phyloP scores from a whole-genome alignment of 2,888 invertebrate species.

The Flexamia atlantica region DNA sequence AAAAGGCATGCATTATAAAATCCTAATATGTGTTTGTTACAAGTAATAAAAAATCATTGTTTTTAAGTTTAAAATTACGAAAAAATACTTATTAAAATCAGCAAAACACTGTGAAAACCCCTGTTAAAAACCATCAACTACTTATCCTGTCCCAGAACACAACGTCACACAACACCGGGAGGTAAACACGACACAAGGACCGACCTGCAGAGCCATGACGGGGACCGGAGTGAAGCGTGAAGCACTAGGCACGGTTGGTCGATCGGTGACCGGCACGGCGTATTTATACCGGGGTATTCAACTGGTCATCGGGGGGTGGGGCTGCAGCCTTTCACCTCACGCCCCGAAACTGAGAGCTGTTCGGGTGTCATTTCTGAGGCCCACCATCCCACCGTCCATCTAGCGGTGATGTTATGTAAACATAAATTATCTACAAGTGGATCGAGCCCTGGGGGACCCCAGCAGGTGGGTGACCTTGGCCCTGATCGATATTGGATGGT shows the following conservation, averaged over 20 bases:
- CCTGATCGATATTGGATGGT: background rate
- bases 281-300: conserved; percentile 46
- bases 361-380: conserved; percentile 44
- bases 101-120: too few relatives aligned
- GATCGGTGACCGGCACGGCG: background rate
- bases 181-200: conserved; percentile 13
- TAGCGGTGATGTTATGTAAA: background rate
- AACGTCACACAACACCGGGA: background rate
- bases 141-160: background rate
- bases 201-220: conserved; percentile 28
- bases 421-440: background rate
- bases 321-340: conserved; percentile 27
- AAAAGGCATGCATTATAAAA: too few relatives aligned
- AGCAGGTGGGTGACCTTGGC: background rate
- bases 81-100: too few relatives aligned
- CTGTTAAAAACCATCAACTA: background rate
- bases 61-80: too few relatives aligned
- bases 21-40: too few relatives aligned
- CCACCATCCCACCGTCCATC: conserved; percentile 4
- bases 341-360: conserved; percentile 33
- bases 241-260: conserved; percentile 2
- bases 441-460: conserved; percentile 16
- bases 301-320: conserved; percentile 8
- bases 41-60: too few relatives aligned
- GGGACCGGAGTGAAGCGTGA: background rate